phyloP scores from a whole-genome alignment of 2,888 invertebrate species.

The Eurois occulta region DNA sequence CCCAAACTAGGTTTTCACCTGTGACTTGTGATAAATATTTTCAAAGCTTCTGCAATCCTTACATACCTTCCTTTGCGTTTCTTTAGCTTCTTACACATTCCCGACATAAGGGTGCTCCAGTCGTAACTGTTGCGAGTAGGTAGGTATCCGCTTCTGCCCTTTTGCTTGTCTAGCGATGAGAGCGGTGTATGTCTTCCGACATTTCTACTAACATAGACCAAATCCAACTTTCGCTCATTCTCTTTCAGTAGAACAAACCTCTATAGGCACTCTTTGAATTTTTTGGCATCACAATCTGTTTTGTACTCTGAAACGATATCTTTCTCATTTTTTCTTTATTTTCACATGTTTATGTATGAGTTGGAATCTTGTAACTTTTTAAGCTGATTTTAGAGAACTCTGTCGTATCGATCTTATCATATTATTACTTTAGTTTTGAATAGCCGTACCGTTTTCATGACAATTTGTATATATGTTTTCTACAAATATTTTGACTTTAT shows the following conservation, averaged over 20 bases:
- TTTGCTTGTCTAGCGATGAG: not conserved
- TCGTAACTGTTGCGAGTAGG: not conserved
- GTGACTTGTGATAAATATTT: no score
- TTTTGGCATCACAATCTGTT: not conserved
- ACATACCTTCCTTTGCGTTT: not conserved
- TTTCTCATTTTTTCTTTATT: not conserved
- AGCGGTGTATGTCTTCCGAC: not conserved
- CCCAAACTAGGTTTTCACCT: no score
- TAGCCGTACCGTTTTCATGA: no score
- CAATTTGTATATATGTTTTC: no score
- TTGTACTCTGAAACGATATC: not conserved
- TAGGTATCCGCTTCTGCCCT: not conserved
- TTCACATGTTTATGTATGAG: no score
- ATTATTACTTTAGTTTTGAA: no score
- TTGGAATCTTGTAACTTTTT: no score
- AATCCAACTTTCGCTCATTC: no score
- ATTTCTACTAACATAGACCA: no score
- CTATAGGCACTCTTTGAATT: not conserved
- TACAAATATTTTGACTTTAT: no score
- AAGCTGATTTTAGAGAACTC: no score
- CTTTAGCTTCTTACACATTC: constrained; percentile 5
- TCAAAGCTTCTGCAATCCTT: not conserved
- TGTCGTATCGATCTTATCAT: no score
- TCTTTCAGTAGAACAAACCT: not conserved
- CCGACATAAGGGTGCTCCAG: not conserved